Evolutionary conservation across 2,888 invertebrate genomes (phyloP), one percentile per base, ranked within the genome.

Genomic region (Spodoptera picta): DNA sequence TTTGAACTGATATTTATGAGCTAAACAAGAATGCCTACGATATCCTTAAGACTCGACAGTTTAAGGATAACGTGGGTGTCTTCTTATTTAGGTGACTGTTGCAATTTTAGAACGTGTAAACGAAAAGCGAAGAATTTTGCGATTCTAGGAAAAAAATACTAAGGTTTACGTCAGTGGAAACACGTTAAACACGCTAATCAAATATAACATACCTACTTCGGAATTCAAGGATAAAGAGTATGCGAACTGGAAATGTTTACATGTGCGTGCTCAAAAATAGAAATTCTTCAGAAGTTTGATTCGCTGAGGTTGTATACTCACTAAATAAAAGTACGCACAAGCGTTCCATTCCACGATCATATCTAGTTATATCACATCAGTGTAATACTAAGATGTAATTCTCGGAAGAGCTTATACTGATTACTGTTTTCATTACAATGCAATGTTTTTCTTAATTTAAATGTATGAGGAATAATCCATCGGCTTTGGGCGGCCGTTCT

Each of bases 1-100:
- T 62, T 65, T 55, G 59, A 60, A 31, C 31, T 43, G 43, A 66
- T 75, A 77, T 75, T 77, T 75, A 71, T 79, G 60, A 47, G 59
- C 54, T 50, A 27, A 79, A 72, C 73, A 62, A 68, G 63, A 65
- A 70, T 66, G 49, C 56, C 67, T 58, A 71, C 73, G 63, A 69
- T 73, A 65, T 69, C 54, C 72, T 65, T 44, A 65, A 61, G 62
- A 65, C 49, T 24, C 61, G 60, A 47, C 57, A 59, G 42, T 63
- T 49, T 46, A 31, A 63, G 69, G 69, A 60, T 64, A 55, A 51
- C 49, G 71, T 77, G 65, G 77, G 77, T 54, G 66, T 24, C 23
- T 45, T 36, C 46, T 46, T 65, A 44, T 71, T 64, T 46, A 65
- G 36, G 36, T 36, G 36, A 36, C 36, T 36, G 27, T 60, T 55